A percentile compares a stretch with the other conserved stretches of the same genome.
Evolutionary conservation across 1,140 invertebrate genomes (phyloP).

Genomic region (Phymastichus coffea): DNA sequence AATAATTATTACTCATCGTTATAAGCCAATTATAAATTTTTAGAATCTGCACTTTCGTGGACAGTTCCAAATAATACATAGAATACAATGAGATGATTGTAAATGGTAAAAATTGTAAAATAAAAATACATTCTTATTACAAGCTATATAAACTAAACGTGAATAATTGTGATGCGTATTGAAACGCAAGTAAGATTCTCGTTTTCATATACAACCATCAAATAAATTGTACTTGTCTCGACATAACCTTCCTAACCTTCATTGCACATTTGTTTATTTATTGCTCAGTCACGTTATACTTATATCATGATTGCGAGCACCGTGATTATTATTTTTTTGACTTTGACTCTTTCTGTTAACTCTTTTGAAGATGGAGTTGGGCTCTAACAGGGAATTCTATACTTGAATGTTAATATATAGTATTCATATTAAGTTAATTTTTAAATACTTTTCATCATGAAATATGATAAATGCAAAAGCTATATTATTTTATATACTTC

Average conservation of each 20-base stretch:
- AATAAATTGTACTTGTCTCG: neutral
- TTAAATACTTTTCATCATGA: too few relatives aligned
- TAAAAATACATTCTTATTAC: too few relatives aligned
- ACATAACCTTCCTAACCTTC: neutral
- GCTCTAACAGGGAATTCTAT: neutral
- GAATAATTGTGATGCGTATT: neutral
- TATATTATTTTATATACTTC: neutral
- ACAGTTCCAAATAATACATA: too few relatives aligned
- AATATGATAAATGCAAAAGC: too few relatives aligned
- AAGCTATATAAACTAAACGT: too few relatives aligned
- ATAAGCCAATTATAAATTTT: too few relatives aligned
- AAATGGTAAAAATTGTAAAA: constrained; percentile 15
- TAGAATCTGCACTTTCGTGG: too few relatives aligned
- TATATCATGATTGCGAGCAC: neutral
- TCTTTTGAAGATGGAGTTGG: neutral
- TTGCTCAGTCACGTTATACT: neutral
- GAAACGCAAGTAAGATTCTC: neutral
- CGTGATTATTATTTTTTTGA: constrained; percentile 1
- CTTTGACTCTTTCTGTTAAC: neutral
- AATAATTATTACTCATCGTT: too few relatives aligned
- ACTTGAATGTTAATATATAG: neutral
- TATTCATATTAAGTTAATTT: neutral
- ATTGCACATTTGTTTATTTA: neutral
- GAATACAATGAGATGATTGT: neutral
- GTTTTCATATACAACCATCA: neutral